Conservation (phyloP, 2,797 vertebrate species). For the Urosaurus nigricauda region DNA sequence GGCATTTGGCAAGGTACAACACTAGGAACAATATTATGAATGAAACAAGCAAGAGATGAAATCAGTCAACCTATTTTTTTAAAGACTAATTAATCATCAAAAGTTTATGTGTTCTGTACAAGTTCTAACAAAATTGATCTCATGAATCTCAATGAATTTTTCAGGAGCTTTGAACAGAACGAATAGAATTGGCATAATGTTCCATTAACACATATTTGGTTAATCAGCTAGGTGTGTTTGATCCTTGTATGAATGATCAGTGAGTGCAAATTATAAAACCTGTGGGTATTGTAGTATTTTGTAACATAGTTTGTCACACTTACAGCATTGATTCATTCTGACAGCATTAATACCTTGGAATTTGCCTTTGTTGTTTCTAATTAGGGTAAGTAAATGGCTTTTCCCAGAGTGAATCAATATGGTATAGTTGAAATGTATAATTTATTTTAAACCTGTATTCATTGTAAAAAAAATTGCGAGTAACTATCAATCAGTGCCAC, state of each 20-base stretch:
- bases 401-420: constrained; percentile 39
- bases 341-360: constrained; percentile 48
- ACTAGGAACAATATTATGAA: not conserved
- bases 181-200: constrained; percentile 31
- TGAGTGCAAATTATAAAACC: not conserved
- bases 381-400: constrained; percentile 47
- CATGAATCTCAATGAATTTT: constrained; percentile 9
- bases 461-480: constrained; percentile 20
- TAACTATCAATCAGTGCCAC: constrained; percentile 9
- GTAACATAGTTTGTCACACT: not conserved
- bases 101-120: not conserved
- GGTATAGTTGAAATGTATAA: constrained; percentile 6
- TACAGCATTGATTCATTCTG: constrained; percentile 48
- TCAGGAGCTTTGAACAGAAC: constrained; percentile 13
- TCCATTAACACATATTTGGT: constrained; percentile 41
- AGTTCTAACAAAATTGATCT: constrained; percentile 45
- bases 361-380: constrained; percentile 39
- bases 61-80: not conserved
- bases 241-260: constrained; percentile 25
- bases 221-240: constrained; percentile 44
- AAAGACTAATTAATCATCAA: not conserved
- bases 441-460: constrained; percentile 36
- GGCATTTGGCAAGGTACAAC: not conserved
- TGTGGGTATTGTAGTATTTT: constrained; percentile 5
- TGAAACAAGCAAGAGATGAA: not conserved